phyloP scores from a whole-genome alignment of 2,797 vertebrate genomes.

The Hippoglossus hippoglossus region DNA sequence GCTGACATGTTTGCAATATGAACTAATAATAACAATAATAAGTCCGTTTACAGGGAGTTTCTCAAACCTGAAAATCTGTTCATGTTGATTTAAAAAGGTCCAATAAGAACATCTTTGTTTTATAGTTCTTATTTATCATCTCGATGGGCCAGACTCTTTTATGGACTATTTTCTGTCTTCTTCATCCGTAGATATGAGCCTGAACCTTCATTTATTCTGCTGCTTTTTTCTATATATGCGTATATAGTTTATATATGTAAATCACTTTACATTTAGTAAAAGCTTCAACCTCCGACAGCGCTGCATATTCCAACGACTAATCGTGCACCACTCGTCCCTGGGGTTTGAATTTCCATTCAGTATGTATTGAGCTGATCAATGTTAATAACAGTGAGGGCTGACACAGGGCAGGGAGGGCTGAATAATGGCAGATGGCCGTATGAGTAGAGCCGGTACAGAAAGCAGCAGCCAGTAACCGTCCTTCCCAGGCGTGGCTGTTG shows the following conservation, averaged over 20 bases:
- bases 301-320: slow-evolving; percentile 39
- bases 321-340: slow-evolving; percentile 7
- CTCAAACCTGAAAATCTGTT: background rate
- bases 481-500: slow-evolving; percentile 53
- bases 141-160: no score
- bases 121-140: no score
- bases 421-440: slow-evolving; percentile 49
- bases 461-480: slow-evolving; percentile 44
- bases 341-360: slow-evolving; percentile 40
- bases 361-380: slow-evolving; percentile 60
- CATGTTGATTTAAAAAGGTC: background rate
- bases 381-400: slow-evolving; percentile 51
- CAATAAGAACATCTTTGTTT: background rate
- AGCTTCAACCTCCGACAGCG: slow-evolving; percentile 7
- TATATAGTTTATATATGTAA: no score
- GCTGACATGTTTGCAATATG: no score
- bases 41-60: no score
- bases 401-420: slow-evolving; percentile 40
- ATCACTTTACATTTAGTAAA: background rate
- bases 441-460: slow-evolving; percentile 39
- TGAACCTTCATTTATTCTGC: background rate
- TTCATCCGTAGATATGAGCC: background rate
- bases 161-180: no score
- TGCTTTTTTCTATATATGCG: background rate
- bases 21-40: no score